Conservation (phyloP, 2,888 invertebrate genomes). For the Agrochola macilenta region DNA sequence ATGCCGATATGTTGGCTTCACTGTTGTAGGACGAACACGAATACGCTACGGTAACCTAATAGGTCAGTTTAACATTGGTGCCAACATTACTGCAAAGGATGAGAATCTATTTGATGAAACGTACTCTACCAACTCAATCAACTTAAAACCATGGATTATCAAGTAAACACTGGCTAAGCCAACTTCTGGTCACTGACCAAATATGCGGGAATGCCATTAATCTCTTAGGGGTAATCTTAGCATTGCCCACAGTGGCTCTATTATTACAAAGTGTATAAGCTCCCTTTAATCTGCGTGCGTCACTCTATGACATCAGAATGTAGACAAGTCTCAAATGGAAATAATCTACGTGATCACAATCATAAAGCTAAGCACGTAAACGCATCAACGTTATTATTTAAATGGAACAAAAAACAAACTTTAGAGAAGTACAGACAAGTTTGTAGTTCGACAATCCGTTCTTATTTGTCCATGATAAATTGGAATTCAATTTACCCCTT, state of each 20-base stretch:
- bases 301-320: slow-evolving; percentile 68
- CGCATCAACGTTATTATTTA: slow-evolving; percentile 45
- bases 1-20: too few relatives aligned
- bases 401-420: slow-evolving; percentile 39
- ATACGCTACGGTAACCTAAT: too few relatives aligned
- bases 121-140: not conserved
- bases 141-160: not conserved
- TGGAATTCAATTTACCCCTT: slow-evolving; percentile 16
- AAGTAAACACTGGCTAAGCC: not conserved
- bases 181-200: not conserved
- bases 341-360: slow-evolving; percentile 66
- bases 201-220: slow-evolving; percentile 32
- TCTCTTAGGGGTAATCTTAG: slow-evolving; percentile 37
- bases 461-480: slow-evolving; percentile 1
- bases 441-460: not conserved
- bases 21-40: too few relatives aligned
- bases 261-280: slow-evolving; percentile 54
- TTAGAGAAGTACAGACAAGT: slow-evolving; percentile 12
- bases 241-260: slow-evolving; percentile 35
- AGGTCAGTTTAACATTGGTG: too few relatives aligned
- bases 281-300: slow-evolving; percentile 63
- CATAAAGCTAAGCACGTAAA: slow-evolving; percentile 54
- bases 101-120: too few relatives aligned
- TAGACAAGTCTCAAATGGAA: slow-evolving; percentile 62
- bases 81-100: too few relatives aligned